Percentiles rank a stretch among this genome's conserved stretches.
phyloP scores from a whole-genome alignment of 37 sponge, comb jelly and placozoan genomes.

The Agelas oroides region DNA sequence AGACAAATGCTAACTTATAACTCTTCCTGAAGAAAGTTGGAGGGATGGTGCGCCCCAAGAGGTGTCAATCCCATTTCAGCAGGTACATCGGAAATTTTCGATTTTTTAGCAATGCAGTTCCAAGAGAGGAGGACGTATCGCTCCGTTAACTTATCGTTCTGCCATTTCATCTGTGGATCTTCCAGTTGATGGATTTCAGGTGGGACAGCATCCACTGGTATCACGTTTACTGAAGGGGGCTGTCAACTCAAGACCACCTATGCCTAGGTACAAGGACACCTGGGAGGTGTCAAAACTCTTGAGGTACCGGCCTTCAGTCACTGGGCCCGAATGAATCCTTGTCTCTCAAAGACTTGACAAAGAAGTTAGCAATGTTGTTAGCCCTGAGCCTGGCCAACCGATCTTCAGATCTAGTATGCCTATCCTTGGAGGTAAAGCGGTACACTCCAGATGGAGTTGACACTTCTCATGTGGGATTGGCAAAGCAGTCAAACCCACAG shows the following conservation, averaged over 20 bases:
- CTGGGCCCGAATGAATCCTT: neutral
- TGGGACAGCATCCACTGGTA: conserved; percentile 45
- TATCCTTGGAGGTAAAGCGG: neutral
- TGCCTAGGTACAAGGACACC: too few relatives aligned
- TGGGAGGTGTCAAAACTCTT: too few relatives aligned
- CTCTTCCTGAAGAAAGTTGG: conserved; percentile 30
- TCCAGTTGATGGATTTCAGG: conserved; percentile 18
- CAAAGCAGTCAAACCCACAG: neutral
- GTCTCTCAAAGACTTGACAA: neutral
- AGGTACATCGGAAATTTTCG: too few relatives aligned
- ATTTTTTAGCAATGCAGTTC: too few relatives aligned
- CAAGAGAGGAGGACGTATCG: conserved; percentile 7
- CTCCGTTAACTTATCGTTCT: conserved; percentile 36
- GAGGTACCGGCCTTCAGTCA: neutral
- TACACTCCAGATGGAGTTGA: conserved; percentile 1
- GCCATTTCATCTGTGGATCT: conserved; percentile 18
- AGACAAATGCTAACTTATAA: conserved; percentile 28
- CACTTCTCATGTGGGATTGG: neutral
- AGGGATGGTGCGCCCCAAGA: neutral
- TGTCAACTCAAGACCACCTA: too few relatives aligned
- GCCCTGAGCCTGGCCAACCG: conserved; percentile 18
- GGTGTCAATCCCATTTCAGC: conserved; percentile 20
- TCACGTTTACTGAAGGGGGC: too few relatives aligned
- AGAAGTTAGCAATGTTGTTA: neutral
- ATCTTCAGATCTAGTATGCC: conserved; percentile 1